Percentiles rank a stretch among this genome's conserved stretches.
Evolutionary conservation across 2,888 invertebrate species (phyloP).

Genomic region (Papilio demoleus): DNA sequence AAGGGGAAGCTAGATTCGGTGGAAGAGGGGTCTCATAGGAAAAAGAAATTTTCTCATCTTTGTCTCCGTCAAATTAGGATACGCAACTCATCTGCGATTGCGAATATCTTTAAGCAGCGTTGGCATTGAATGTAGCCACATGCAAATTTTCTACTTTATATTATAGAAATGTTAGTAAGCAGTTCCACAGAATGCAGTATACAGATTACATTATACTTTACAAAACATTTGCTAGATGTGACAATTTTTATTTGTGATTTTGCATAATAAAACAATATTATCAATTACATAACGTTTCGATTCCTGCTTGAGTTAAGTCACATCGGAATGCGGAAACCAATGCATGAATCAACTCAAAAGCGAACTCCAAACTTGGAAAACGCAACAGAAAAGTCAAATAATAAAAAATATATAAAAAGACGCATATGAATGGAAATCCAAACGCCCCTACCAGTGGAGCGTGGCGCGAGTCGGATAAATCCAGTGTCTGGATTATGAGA

Average conservation of each 20-base stretch:
- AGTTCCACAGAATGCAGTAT: neutral
- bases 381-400: slow-evolving; percentile 56
- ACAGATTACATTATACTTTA: neutral
- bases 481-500: slow-evolving; percentile 66
- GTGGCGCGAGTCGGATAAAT: slow-evolving; percentile 65
- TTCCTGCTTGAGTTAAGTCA: slow-evolving; percentile 15
- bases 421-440: slow-evolving; percentile 61
- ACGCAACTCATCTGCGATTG: no score
- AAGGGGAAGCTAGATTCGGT: no score
- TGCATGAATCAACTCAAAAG: slow-evolving; percentile 42
- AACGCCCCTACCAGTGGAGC: slow-evolving; percentile 64
- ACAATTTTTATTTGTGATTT: neutral
- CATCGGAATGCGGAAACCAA: slow-evolving; percentile 35
- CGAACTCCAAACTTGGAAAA: slow-evolving; percentile 41
- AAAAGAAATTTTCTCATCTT: no score
- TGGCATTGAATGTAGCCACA: no score
- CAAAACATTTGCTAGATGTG: neutral
- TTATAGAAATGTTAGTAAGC: no score
- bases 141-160: no score
- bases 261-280: slow-evolving; percentile 26
- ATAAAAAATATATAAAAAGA: slow-evolving; percentile 61
- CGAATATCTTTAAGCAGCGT: no score
- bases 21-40: no score
- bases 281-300: neutral
- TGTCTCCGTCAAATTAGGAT: no score